Evolutionary conservation across 2,797 vertebrate species (phyloP).

Genomic region (Catharus ustulatus): DNA sequence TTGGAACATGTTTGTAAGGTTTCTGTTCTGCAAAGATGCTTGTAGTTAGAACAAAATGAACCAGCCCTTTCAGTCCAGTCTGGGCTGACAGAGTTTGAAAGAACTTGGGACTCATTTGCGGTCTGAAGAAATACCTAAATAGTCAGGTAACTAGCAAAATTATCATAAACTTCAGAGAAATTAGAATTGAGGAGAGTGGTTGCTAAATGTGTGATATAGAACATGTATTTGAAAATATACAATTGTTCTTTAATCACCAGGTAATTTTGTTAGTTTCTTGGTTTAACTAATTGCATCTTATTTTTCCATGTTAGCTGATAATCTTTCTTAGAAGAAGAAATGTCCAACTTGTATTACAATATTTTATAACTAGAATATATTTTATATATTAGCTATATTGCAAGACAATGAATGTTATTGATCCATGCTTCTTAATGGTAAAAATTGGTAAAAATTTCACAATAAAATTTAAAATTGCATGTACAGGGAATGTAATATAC

Average conservation of each 20-base stretch:
- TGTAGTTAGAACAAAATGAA: background rate
- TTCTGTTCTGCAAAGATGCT: background rate
- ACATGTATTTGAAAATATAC: background rate
- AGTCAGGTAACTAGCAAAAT: background rate
- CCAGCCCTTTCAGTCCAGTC: background rate
- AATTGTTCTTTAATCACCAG: background rate
- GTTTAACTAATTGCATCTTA: background rate
- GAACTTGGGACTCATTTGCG: background rate
- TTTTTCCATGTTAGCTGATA: background rate
- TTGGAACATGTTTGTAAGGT: background rate
- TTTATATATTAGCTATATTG: background rate
- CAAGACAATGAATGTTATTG: background rate
- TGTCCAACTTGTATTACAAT: background rate
- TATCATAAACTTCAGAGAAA: background rate
- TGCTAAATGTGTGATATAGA: background rate
- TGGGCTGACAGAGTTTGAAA: background rate
- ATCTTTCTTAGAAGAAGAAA: background rate
- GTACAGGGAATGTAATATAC: background rate
- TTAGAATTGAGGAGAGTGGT: background rate
- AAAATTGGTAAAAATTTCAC: background rate
- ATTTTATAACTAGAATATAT: background rate
- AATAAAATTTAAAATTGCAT: background rate
- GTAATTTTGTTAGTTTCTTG: background rate
- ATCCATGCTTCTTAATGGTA: background rate
- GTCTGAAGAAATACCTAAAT: background rate